Evolutionary conservation across 2,888 invertebrate species (phyloP), one percentile per base, ranked within the genome.

Genomic region (Drosophila anomalipes): DNA sequence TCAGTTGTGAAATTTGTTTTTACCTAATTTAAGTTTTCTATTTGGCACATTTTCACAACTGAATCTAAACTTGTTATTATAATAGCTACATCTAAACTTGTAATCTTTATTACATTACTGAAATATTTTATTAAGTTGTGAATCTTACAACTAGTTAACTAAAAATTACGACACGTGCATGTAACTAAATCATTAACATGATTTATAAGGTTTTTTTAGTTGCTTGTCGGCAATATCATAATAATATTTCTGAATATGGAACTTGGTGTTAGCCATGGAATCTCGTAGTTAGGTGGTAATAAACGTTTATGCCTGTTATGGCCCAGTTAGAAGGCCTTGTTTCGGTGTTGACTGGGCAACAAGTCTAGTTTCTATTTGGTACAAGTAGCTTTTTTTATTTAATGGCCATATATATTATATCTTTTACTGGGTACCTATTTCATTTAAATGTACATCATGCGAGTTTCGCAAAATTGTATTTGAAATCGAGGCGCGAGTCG

Each of bases 291-390:
- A 30, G 16, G 33, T 14, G 22, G 26, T 22, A 22, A 41, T 26
- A 37, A 75, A 6, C 12, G 22, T 28, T 52, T 26, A 6, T 28
- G 28, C 32, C 32, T n/a, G 54, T 49, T 47, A 52, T 58, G 57
- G 22, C 6, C 41, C 16, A 9, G 12, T 47, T 74, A 62, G 30
- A 60, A 37, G 67, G 12, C 19, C 16, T 7, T 19, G 14, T 14
- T 66, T 7, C 49, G 61, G 33, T 71, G 33, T 51, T 39, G 14
- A 14, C 14, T 47, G 1, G 9, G 26, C 26, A 14, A 22, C 19
- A 22, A 53, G 52, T 53, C 16, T 33, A 30, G 72, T 56, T 73
- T 73, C 41, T 56, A 51, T 30, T 35, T 41, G 19, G 2, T 14
- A n/a, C 12, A 32, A 60, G 9, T 49, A 47, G 19, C n/a, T 37